These are phyloP conservation scores for Caenorhabditis brenneri DNA, from an alignment of 1,140 invertebrate species.

Conservation along the genomic window DNA sequence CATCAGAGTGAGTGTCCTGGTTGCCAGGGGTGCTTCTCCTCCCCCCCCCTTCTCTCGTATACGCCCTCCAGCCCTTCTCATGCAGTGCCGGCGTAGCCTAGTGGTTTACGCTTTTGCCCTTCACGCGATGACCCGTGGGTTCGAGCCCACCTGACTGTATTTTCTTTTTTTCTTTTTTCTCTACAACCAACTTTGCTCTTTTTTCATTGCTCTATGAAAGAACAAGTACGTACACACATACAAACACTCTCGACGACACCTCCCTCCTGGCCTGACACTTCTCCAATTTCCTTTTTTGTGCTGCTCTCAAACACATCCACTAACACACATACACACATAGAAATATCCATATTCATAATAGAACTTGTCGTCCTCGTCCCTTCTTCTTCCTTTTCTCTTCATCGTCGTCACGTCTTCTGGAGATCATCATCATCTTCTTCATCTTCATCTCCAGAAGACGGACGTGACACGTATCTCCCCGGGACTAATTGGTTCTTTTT, in stretches of 20 bases:
- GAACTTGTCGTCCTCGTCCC: conserved; percentile 6
- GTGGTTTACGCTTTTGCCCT: too few relatives aligned
- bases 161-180: neutral
- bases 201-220: neutral
- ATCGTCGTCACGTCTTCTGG: conserved; percentile 11
- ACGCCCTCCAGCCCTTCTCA: too few relatives aligned
- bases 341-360: conserved; percentile 44
- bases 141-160: too few relatives aligned
- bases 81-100: too few relatives aligned
- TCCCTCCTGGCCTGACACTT: neutral
- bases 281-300: conserved; percentile 35
- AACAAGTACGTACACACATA: too few relatives aligned
- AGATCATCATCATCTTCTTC: conserved; percentile 38
- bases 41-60: too few relatives aligned
- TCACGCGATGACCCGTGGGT: too few relatives aligned
- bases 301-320: conserved; percentile 5
- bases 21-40: too few relatives aligned
- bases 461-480: neutral
- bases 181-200: neutral
- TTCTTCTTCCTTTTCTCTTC: neutral
- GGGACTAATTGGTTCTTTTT: conserved; percentile 13
- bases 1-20: too few relatives aligned
- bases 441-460: neutral
- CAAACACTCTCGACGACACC: neutral
- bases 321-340: neutral